Conservation (phyloP, 2,113 vertebrate species). For the Maylandia zebra region DNA sequence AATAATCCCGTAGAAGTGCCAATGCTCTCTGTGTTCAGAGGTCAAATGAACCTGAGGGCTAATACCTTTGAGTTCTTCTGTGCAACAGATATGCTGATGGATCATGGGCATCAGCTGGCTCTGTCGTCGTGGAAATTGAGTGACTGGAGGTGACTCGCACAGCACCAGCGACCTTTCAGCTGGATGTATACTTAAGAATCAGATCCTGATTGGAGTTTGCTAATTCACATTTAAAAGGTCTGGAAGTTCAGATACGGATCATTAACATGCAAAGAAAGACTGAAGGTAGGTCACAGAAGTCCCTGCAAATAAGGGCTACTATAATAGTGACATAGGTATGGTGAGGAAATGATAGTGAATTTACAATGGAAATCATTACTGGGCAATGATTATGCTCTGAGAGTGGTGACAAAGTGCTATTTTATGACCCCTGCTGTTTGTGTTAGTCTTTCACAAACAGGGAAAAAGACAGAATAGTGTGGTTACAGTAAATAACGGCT, state of each 20-base stretch:
- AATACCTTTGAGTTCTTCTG: conserved; percentile 8
- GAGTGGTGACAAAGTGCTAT: conserved; percentile 48
- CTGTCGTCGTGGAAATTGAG: conserved; percentile 55
- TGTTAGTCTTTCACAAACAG: conserved; percentile 52
- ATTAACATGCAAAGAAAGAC: conserved; percentile 7
- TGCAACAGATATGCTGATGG: conserved; percentile 22
- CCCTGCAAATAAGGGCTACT: neutral
- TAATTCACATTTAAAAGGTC: neutral
- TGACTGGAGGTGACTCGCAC: conserved; percentile 42
- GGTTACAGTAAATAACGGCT: conserved; percentile 36
- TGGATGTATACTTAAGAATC: conserved; percentile 3
- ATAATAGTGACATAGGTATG: neutral
- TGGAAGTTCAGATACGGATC: neutral
- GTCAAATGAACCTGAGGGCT: conserved; percentile 1
- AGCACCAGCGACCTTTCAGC: conserved; percentile 32
- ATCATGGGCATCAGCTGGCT: conserved; percentile 24
- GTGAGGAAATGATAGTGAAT: neutral
- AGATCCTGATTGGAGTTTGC: conserved; percentile 2
- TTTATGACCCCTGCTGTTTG: conserved; percentile 65
- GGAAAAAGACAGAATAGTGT: conserved; percentile 10
- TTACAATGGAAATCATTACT: conserved; percentile 55
- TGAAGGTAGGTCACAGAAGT: neutral
- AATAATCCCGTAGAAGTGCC: neutral
- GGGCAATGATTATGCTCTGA: conserved; percentile 32
- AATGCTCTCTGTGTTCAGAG: neutral